These are phyloP conservation scores for Schizopygopsis pylzovi DNA, from an alignment of 2,797 vertebrate species.

Conservation along the genomic window DNA sequence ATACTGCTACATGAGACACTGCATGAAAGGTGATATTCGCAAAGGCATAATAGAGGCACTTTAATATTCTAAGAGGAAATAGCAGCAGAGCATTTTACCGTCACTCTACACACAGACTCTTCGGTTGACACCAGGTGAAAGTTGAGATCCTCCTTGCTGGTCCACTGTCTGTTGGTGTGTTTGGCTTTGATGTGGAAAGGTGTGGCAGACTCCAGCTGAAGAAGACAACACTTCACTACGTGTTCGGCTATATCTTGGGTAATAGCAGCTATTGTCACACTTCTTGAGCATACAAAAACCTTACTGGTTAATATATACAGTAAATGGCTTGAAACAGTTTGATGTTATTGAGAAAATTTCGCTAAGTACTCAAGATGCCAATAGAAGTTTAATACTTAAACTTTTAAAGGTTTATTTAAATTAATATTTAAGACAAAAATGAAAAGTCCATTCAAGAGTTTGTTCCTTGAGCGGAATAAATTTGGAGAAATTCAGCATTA, in stretches of 20 bases:
- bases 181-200: slow-evolving; percentile 47
- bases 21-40: too few relatives aligned
- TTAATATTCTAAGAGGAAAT: background rate
- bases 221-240: background rate
- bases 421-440: too few relatives aligned
- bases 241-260: background rate
- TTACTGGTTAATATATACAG: background rate
- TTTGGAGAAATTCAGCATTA: too few relatives aligned
- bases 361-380: background rate
- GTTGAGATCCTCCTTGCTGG: slow-evolving; percentile 46
- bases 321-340: background rate
- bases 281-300: background rate
- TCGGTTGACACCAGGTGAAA: slow-evolving; percentile 43
- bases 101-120: slow-evolving; percentile 45
- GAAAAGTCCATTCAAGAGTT: too few relatives aligned
- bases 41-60: too few relatives aligned
- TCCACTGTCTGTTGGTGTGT: slow-evolving; percentile 55
- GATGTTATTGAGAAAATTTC: background rate
- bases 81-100: slow-evolving; percentile 47
- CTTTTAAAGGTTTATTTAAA: too few relatives aligned
- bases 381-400: background rate
- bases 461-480: too few relatives aligned
- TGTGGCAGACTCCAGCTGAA: slow-evolving; percentile 54
- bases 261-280: background rate
- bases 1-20: too few relatives aligned